Percentiles rank a stretch among this genome's conserved stretches.
Conservation (phyloP, 2,888 invertebrate species). For the Erannis defoliaria region DNA sequence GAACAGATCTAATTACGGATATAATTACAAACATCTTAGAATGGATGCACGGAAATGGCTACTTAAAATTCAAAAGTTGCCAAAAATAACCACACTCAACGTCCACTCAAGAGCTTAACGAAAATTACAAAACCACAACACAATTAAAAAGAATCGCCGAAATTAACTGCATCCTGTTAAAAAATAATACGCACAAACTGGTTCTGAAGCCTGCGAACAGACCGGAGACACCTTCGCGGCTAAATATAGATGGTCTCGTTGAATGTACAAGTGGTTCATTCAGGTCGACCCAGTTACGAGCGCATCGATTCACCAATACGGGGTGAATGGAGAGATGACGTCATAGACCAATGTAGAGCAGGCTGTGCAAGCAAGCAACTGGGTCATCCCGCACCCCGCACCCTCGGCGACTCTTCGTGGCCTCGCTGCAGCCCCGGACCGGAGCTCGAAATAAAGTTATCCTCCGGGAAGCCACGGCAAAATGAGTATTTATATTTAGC, state of each 20-base stretch:
- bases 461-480: slow-evolving; percentile 47
- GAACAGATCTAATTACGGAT: background rate
- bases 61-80: background rate
- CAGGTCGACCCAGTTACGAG: slow-evolving; percentile 77
- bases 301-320: slow-evolving; percentile 79
- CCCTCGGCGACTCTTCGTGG: slow-evolving; percentile 42
- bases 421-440: slow-evolving; percentile 40
- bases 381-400: slow-evolving; percentile 69
- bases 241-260: slow-evolving; percentile 74
- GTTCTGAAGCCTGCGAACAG: slow-evolving; percentile 57
- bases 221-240: slow-evolving; percentile 60
- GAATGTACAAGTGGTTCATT: slow-evolving; percentile 78
- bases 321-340: slow-evolving; percentile 83
- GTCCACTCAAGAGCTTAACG: slow-evolving; percentile 24
- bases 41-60: slow-evolving; percentile 1
- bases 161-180: slow-evolving; percentile 61
- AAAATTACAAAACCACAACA: slow-evolving; percentile 45
- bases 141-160: slow-evolving; percentile 51
- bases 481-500: slow-evolving; percentile 57
- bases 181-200: slow-evolving; percentile 65
- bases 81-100: slow-evolving; percentile 4
- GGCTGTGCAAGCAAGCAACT: slow-evolving; percentile 75
- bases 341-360: slow-evolving; percentile 76
- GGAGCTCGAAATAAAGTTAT: slow-evolving; percentile 53
- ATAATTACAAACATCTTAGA: background rate